Evolutionary conservation across 1,140 invertebrate genomes (phyloP).

Genomic region (Acromyrmex echinatior): DNA sequence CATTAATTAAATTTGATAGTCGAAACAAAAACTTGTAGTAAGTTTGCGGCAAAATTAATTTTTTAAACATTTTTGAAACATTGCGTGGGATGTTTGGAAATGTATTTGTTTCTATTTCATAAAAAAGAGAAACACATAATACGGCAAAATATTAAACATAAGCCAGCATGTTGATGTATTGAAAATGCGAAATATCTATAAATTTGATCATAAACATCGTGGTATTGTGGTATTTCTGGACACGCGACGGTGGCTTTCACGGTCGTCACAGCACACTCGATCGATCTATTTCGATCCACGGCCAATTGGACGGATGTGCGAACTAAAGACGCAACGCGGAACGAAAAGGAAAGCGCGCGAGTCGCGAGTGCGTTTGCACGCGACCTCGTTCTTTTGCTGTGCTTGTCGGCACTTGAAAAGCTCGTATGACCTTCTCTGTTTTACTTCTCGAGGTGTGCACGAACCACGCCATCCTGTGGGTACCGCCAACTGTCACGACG

Average conservation of each 20-base stretch:
- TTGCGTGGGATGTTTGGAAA: not conserved
- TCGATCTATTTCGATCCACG: conserved; percentile 42
- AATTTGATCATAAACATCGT: not conserved
- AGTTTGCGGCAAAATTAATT: not conserved
- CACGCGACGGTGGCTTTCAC: not conserved
- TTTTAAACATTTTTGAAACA: too few relatives aligned
- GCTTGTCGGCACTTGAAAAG: conserved; percentile 58
- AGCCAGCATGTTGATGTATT: not conserved
- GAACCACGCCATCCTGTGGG: conserved; percentile 36
- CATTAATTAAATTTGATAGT: not conserved
- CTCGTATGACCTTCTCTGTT: conserved; percentile 69
- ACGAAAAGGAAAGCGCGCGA: conserved; percentile 68
- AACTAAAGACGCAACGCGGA: conserved; percentile 12
- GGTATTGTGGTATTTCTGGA: not conserved
- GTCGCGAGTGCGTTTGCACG: conserved; percentile 36
- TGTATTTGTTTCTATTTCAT: not conserved
- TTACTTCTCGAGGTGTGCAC: conserved; percentile 48
- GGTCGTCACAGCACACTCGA: not conserved
- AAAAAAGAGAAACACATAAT: not conserved
- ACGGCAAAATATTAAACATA: not conserved
- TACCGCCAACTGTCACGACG: conserved; percentile 51
- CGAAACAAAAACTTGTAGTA: not conserved
- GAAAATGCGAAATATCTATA: conserved; percentile 1
- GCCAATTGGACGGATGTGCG: conserved; percentile 10
- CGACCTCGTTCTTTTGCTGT: conserved; percentile 46